Evolutionary conservation across 64 coral and sea anemone genomes (phyloP), one percentile per base, ranked within the genome.

Genomic region (Porites australiensis): DNA sequence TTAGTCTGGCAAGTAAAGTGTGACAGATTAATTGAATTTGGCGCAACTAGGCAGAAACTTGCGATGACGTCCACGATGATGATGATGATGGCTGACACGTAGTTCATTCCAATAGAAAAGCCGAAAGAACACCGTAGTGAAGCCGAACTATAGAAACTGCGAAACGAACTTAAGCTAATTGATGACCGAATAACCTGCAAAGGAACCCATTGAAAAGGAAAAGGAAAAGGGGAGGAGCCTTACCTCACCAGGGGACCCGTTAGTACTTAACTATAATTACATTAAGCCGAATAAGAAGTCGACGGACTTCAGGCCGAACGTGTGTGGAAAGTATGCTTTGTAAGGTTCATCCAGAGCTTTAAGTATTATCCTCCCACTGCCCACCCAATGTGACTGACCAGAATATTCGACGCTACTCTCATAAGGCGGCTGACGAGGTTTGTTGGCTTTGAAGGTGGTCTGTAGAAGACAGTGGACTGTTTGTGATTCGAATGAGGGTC

Each of bases 311-410:
- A 58, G 77, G 19, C 22, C 77, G 21, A 79, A 79, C 22, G 77
- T 79, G 77, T 79, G 77, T 79, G 77, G 9, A 74, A 58, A 11
- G 77, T 79, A 27, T 79, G 77, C 51, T 58, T 79, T 79, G 71
- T 13, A 74, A 74, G 71, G 15, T 74, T 74, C 71, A 74, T 27
- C 71, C 71, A 74, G 71, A 48, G 37, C 37, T 47, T 3, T 16
- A 74, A 46, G 44, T 49, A 45, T 44, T 27, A 23, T 27, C 68
- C 44, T 44, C 21, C 71, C 8, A 46, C 13, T 3, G 20, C 71
- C 71, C 44, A 10, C 71, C 71, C 44, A 0, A 57, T 57, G 7
- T 57, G 54, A 57, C 54, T 57, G 12, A 57, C 54, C 54, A 57
- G 5, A 57, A 9, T 57, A 2, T 9, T 57, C 3, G 54, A 57